Conservation (phyloP, 2,888 invertebrate species). For the Tachina lurida region DNA sequence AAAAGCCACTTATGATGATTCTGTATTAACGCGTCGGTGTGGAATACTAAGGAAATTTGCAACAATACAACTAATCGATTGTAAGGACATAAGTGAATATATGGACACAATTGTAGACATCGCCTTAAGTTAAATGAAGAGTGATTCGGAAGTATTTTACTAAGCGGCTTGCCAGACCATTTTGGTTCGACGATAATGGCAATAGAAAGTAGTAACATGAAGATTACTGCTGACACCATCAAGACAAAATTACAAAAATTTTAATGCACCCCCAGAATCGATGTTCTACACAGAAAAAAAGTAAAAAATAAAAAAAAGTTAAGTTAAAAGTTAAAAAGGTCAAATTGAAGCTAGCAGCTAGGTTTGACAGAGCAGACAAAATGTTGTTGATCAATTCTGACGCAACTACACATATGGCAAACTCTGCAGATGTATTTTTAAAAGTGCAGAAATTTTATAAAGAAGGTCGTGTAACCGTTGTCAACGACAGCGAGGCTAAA, state of each 20-base stretch:
- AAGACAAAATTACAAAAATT: constrained; percentile 54
- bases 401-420: constrained; percentile 37
- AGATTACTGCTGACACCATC: constrained; percentile 41
- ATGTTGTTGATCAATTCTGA: constrained; percentile 38
- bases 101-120: constrained; percentile 13
- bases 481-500: too few relatives aligned
- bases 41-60: not conserved
- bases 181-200: constrained; percentile 61
- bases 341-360: constrained; percentile 31
- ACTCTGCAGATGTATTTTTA: too few relatives aligned
- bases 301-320: constrained; percentile 19
- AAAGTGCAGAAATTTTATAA: too few relatives aligned
- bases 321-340: constrained; percentile 33
- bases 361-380: constrained; percentile 32
- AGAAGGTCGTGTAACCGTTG: too few relatives aligned
- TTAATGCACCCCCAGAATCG: not conserved
- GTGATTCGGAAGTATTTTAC: too few relatives aligned
- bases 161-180: constrained; percentile 40
- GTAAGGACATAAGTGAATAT: constrained; percentile 31
- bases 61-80: constrained; percentile 16
- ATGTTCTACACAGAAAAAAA: constrained; percentile 23
- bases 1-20: not conserved
- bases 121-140: constrained; percentile 28
- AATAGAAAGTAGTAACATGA: constrained; percentile 41
- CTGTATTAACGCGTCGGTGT: not conserved